Evolutionary conservation across 2,797 vertebrate species (phyloP).

Genomic region (Chanos chanos): DNA sequence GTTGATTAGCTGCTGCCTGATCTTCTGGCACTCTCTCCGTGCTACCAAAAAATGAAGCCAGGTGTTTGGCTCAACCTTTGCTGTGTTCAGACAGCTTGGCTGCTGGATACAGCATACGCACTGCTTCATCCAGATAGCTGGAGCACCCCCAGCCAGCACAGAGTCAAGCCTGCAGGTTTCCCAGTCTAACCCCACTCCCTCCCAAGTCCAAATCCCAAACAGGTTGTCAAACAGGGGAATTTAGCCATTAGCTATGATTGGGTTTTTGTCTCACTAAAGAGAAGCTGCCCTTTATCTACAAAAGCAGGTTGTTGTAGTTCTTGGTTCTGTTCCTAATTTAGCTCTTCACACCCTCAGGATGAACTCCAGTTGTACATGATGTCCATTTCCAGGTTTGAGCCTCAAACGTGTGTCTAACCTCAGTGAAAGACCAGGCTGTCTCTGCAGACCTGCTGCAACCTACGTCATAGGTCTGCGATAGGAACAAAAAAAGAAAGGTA

Average conservation of each 20-base stretch:
- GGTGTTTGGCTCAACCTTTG: background rate
- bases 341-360: slow-evolving; percentile 21
- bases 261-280: slow-evolving; percentile 29
- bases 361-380: slow-evolving; percentile 12
- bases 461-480: background rate
- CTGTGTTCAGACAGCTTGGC: background rate
- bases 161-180: background rate
- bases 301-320: slow-evolving; percentile 11
- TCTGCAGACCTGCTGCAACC: slow-evolving; percentile 15
- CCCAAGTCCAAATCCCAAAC: slow-evolving; percentile 20
- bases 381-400: slow-evolving; percentile 39
- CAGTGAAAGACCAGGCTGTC: slow-evolving; percentile 12
- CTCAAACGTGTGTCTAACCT: slow-evolving; percentile 32
- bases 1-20: background rate
- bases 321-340: slow-evolving; percentile 29
- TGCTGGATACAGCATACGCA: slow-evolving; percentile 3
- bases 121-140: background rate
- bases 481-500: slow-evolving; percentile 1
- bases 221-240: slow-evolving; percentile 20
- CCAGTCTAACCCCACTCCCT: background rate
- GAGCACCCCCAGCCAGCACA: background rate
- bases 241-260: slow-evolving; percentile 34
- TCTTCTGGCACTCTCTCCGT: background rate
- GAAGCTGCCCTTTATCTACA: slow-evolving; percentile 30
- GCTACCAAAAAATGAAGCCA: background rate